Conservation (phyloP, 2,797 vertebrate genomes). For the Darevskia mixta region DNA sequence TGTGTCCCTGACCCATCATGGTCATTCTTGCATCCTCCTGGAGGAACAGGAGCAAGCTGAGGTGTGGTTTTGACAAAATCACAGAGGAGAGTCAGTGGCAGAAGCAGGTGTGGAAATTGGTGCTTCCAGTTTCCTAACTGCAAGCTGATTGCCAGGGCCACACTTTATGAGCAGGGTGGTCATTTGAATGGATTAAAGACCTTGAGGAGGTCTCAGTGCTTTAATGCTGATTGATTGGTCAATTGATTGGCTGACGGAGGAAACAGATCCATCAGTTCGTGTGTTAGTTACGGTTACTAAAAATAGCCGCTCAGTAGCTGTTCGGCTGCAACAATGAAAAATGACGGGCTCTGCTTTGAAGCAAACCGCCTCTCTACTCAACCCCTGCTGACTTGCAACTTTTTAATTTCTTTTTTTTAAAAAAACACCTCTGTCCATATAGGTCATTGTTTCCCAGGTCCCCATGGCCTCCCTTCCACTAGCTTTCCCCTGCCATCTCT, state of each 20-base stretch:
- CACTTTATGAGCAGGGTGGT: neutral
- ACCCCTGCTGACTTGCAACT: neutral
- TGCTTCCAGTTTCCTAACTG: fast-evolving
- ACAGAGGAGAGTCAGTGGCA: neutral
- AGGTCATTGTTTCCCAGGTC: neutral
- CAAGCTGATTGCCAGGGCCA: neutral
- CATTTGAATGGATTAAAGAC: slow-evolving; percentile 5
- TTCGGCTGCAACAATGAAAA: neutral
- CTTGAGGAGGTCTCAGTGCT: neutral
- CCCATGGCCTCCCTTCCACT: neutral
- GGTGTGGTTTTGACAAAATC: neutral
- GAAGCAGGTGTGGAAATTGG: neutral
- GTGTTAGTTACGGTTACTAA: slow-evolving; percentile 31
- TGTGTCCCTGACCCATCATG: fast-evolving
- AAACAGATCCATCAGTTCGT: slow-evolving; percentile 44
- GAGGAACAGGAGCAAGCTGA: neutral
- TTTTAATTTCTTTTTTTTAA: neutral
- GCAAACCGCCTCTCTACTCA: neutral
- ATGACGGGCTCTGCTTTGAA: slow-evolving; percentile 4
- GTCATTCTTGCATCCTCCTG: neutral
- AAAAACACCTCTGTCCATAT: neutral
- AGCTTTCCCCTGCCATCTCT: neutral
- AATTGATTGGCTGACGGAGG: slow-evolving; percentile 28
- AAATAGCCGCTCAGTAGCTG: slow-evolving; percentile 15
- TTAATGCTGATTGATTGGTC: slow-evolving; percentile 46